A percentile compares a stretch with the other conserved stretches of the same genome.
Conservation (phyloP, 2,113 vertebrate genomes). For the Tricholaema leucomelas region DNA sequence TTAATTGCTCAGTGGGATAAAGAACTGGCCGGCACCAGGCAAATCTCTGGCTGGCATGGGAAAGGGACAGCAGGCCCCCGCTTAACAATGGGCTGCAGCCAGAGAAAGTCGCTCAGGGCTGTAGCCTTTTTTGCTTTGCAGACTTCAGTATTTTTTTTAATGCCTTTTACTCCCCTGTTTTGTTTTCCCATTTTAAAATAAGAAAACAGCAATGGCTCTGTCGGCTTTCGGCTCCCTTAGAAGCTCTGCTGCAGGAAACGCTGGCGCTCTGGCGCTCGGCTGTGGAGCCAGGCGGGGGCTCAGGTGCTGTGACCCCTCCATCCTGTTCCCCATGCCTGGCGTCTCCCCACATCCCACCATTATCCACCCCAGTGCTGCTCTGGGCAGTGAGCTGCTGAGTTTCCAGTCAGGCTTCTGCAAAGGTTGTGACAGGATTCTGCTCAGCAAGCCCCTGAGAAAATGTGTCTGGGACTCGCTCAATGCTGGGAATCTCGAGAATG, state of each 20-base stretch:
- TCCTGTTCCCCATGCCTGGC: not conserved
- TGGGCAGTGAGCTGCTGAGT: not conserved
- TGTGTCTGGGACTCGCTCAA: rapidly evolving
- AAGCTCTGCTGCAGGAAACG: not conserved
- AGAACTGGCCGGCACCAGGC: slow-evolving; percentile 84
- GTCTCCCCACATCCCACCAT: not conserved
- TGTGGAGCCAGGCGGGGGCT: not conserved
- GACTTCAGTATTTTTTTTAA: not conserved
- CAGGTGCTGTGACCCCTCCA: slow-evolving; percentile 24
- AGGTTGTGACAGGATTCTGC: not conserved
- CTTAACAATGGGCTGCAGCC: slow-evolving; percentile 75
- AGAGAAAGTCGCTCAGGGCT: not conserved
- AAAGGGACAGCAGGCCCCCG: slow-evolving; percentile 74
- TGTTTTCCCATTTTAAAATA: slow-evolving; percentile 15
- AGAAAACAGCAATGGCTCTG: not conserved
- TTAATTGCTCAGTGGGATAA: slow-evolving; percentile 81
- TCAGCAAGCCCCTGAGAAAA: rapidly evolving
- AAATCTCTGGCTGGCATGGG: slow-evolving; percentile 83
- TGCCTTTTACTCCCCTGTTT: slow-evolving; percentile 3
- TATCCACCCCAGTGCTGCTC: rapidly evolving
- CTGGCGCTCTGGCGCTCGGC: not conserved
- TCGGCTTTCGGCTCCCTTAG: not conserved
- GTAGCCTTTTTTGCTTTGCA: slow-evolving; percentile 10
- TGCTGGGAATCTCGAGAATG: not conserved
- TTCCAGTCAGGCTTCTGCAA: not conserved